Evolutionary conservation across 2,888 invertebrate genomes (phyloP).

Genomic region (Apodemia duryi): DNA sequence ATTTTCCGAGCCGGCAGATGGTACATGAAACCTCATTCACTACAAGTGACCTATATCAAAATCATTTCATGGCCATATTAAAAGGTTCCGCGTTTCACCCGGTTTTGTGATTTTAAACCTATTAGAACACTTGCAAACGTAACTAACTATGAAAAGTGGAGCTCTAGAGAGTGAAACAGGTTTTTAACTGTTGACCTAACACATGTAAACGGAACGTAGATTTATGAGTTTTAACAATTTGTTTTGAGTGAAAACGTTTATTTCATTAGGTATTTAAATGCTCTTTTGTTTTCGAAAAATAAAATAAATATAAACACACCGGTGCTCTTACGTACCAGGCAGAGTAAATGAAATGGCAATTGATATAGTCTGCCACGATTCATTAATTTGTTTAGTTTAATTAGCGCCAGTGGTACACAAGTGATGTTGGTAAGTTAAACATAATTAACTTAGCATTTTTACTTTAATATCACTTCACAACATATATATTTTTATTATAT

Average conservation of each 20-base stretch:
- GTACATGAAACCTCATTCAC: slow-evolving; percentile 18
- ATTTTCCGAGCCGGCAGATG: slow-evolving; percentile 22
- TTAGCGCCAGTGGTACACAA: no score
- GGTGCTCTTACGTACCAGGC: no score
- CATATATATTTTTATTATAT: no score
- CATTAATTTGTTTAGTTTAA: no score
- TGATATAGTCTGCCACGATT: no score
- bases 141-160: slow-evolving; percentile 3
- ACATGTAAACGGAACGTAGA: neutral
- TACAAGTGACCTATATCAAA: slow-evolving; percentile 31
- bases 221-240: neutral
- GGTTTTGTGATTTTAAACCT: slow-evolving; percentile 10
- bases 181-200: neutral
- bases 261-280: neutral
- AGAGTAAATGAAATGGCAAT: no score
- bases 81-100: slow-evolving; percentile 1
- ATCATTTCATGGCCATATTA: slow-evolving; percentile 27
- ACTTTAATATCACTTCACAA: no score
- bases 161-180: neutral
- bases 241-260: neutral
- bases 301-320: no score
- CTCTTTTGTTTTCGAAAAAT: no score
- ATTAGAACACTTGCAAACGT: slow-evolving; percentile 11
- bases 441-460: no score
- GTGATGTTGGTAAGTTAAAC: no score